phyloP scores from a whole-genome alignment of 2,113 vertebrate species.

The Cervus canadensis region DNA sequence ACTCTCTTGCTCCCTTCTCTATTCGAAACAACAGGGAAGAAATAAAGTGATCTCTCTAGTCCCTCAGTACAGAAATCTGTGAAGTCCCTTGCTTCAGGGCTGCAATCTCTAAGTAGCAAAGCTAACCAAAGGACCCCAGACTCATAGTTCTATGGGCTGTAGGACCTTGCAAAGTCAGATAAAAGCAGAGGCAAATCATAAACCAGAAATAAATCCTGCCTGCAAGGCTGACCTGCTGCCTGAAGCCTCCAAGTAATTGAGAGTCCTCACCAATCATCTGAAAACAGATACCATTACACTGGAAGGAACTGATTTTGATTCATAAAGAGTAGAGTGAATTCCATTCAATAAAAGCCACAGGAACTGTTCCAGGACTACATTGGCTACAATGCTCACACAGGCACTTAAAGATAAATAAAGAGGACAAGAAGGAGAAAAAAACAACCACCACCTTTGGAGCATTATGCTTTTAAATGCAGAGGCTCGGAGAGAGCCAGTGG shows the following conservation, averaged over 20 bases:
- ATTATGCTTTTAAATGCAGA: neutral
- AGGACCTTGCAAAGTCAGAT: neutral
- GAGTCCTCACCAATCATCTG: neutral
- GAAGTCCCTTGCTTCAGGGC: neutral
- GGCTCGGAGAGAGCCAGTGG: neutral
- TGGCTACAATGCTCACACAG: neutral
- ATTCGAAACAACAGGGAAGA: neutral
- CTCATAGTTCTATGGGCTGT: neutral
- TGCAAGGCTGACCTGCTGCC: neutral
- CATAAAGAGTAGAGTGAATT: neutral
- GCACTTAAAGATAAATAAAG: neutral
- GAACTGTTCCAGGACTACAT: neutral
- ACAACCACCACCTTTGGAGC: neutral
- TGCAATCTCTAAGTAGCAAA: neutral
- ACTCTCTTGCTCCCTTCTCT: neutral
- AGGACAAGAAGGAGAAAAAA: neutral
- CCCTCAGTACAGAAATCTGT: too few relatives aligned
- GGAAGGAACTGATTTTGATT: neutral
- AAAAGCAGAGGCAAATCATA: neutral
- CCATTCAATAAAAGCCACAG: neutral
- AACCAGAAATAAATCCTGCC: neutral
- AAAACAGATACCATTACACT: neutral
- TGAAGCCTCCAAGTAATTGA: neutral
- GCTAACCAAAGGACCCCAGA: neutral
- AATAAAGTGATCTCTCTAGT: neutral